These are phyloP conservation scores for Hylyphantes graminicola DNA, from an alignment of 1,140 invertebrate species.

Conservation along the genomic window DNA sequence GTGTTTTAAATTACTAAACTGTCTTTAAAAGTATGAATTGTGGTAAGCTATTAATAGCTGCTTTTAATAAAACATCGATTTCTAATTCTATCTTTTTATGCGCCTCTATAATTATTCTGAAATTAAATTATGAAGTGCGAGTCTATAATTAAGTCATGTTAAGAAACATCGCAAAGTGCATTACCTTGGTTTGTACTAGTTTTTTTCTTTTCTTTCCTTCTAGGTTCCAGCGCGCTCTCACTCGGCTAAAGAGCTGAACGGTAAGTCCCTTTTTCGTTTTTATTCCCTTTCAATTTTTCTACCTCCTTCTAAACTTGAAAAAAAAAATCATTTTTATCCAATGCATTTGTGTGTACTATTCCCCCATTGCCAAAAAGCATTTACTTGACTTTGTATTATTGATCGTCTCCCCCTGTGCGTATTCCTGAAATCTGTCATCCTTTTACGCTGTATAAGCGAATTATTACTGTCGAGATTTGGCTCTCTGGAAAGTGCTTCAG, in stretches of 20 bases:
- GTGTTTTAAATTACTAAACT: too few species aligned
- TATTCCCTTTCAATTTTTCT: not conserved
- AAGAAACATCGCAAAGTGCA: not conserved
- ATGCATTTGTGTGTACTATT: constrained; percentile 1
- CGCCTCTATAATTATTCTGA: too few species aligned
- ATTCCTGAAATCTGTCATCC: constrained; percentile 8
- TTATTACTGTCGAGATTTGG: constrained; percentile 6
- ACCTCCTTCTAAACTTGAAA: not conserved
- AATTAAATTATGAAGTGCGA: too few species aligned
- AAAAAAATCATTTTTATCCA: not conserved
- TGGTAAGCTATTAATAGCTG: too few species aligned
- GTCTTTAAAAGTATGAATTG: too few species aligned
- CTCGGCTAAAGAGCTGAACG: constrained; percentile 47
- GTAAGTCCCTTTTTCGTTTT: constrained; percentile 30
- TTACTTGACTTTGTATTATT: constrained; percentile 21
- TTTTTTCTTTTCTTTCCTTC: constrained; percentile 26
- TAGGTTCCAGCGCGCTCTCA: constrained; percentile 35
- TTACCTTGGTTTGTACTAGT: constrained; percentile 35
- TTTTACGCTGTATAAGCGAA: constrained; percentile 14
- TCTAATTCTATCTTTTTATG: too few species aligned
- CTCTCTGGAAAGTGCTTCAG: not conserved
- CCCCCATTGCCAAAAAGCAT: not conserved
- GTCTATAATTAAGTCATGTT: too few species aligned
- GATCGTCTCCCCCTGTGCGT: not conserved
- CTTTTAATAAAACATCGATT: too few species aligned